Evolutionary conservation across 2,113 vertebrate species (phyloP).

Genomic region (Labeo catla): DNA sequence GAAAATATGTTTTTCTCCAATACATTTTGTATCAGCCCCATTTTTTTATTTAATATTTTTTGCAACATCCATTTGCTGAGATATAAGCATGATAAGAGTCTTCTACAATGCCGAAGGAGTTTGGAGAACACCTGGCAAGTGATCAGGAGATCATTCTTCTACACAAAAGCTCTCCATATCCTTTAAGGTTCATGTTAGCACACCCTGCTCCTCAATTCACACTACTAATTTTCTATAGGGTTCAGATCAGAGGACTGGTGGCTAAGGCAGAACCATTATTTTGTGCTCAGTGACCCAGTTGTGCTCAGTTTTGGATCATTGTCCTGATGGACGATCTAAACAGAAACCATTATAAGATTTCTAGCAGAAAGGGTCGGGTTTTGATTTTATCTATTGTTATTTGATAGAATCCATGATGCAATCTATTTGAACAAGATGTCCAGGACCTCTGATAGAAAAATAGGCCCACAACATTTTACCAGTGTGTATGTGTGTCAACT

Average conservation of each 20-base stretch:
- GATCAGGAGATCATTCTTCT: background rate
- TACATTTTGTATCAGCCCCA: background rate
- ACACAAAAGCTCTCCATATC: background rate
- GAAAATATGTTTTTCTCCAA: background rate
- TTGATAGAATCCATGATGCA: background rate
- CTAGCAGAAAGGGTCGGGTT: too few relatives aligned
- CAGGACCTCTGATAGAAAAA: background rate
- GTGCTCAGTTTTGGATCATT: background rate
- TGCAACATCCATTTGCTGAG: background rate
- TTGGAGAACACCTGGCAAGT: background rate
- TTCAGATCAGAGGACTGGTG: background rate
- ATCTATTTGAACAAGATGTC: background rate
- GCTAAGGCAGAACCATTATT: background rate
- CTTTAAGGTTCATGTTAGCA: background rate
- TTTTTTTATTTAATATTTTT: background rate
- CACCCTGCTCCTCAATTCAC: background rate
- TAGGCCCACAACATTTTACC: background rate
- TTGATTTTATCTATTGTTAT: background rate
- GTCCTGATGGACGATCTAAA: background rate
- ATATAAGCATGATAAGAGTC: background rate
- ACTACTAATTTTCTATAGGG: background rate
- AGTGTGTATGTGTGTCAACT: too few relatives aligned
- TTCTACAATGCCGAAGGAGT: background rate
- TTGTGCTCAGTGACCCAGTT: background rate
- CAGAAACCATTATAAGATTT: background rate